A percentile compares a stretch with the other conserved stretches of the same genome.
Evolutionary conservation across 2,797 vertebrate species (phyloP).

Genomic region (Acanthurus lineatus): DNA sequence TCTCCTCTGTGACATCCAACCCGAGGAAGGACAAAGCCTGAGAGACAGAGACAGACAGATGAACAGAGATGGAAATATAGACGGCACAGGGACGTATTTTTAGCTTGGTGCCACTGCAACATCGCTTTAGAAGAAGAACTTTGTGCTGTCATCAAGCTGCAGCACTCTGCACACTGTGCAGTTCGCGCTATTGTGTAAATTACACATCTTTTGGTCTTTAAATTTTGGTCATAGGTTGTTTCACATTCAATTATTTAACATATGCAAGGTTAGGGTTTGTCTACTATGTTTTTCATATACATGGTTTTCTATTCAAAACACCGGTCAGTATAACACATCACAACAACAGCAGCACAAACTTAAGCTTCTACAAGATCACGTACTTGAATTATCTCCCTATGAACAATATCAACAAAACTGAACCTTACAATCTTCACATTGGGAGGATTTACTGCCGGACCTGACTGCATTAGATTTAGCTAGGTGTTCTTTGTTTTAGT

Average conservation of each 20-base stretch:
- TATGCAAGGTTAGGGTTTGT: background rate
- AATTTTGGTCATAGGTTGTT: background rate
- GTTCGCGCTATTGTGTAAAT: background rate
- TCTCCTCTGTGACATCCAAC: constrained; percentile 89
- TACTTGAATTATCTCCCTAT: background rate
- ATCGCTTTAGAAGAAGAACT: background rate
- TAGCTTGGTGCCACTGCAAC: background rate
- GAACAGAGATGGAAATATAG: background rate
- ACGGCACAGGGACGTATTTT: background rate
- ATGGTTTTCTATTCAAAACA: background rate
- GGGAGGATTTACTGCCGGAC: too few species aligned
- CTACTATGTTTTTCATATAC: background rate
- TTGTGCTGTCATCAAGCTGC: background rate
- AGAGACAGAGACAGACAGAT: background rate
- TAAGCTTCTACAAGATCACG: too few species aligned
- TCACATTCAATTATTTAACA: background rate
- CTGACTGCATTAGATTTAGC: too few species aligned
- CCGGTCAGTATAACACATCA: background rate
- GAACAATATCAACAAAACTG: background rate
- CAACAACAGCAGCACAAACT: background rate
- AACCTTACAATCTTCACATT: background rate
- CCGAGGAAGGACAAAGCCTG: constrained; percentile 92
- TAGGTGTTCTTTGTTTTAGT: too few species aligned
- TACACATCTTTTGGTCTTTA: background rate
- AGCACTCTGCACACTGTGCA: background rate